A percentile compares a stretch with the other conserved stretches of the same genome.
Conservation (phyloP, 2,113 vertebrate species). For the Poeciliopsis turrubarensis region DNA sequence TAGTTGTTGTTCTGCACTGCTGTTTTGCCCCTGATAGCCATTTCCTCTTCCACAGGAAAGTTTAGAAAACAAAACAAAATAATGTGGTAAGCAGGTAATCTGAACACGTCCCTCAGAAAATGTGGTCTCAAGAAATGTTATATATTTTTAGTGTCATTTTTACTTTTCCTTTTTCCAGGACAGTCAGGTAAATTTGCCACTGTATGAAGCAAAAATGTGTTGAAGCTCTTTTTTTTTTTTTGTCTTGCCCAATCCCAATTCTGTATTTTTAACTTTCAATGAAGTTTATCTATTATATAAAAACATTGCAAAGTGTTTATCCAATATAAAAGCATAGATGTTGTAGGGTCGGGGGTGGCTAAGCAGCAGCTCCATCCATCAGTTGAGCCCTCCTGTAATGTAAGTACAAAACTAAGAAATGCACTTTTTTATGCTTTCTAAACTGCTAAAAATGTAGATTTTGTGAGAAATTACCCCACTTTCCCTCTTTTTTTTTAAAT, state of each 20-base stretch:
- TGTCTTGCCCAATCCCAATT: slow-evolving; percentile 77
- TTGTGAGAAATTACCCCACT: slow-evolving; percentile 58
- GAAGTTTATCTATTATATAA: slow-evolving; percentile 58
- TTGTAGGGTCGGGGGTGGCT: slow-evolving; percentile 92
- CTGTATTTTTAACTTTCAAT: slow-evolving; percentile 75
- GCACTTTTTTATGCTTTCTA: slow-evolving; percentile 68
- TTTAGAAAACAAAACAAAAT: slow-evolving; percentile 68
- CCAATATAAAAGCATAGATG: slow-evolving; percentile 84
- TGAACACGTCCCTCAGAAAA: slow-evolving; percentile 70
- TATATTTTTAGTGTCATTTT: slow-evolving; percentile 69
- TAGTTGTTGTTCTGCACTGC: slow-evolving; percentile 67
- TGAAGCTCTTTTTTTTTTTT: slow-evolving; percentile 64
- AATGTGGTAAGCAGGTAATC: slow-evolving; percentile 80
- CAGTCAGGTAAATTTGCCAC: slow-evolving; percentile 77
- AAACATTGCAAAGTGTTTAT: slow-evolving; percentile 90
- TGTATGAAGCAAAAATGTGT: slow-evolving; percentile 65
- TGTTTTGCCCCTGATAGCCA: slow-evolving; percentile 77
- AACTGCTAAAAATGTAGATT: slow-evolving; percentile 69
- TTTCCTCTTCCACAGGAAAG: slow-evolving; percentile 84
- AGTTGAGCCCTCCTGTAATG: slow-evolving; percentile 94
- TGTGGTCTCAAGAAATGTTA: slow-evolving; percentile 73
- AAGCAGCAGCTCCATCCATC: slow-evolving; percentile 93
- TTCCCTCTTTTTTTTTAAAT: slow-evolving; percentile 40
- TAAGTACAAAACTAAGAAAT: slow-evolving; percentile 90
- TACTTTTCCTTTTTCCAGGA: slow-evolving; percentile 73